Evolutionary conservation across 2,113 vertebrate genomes (phyloP).

Genomic region (Pongo pygmaeus): DNA sequence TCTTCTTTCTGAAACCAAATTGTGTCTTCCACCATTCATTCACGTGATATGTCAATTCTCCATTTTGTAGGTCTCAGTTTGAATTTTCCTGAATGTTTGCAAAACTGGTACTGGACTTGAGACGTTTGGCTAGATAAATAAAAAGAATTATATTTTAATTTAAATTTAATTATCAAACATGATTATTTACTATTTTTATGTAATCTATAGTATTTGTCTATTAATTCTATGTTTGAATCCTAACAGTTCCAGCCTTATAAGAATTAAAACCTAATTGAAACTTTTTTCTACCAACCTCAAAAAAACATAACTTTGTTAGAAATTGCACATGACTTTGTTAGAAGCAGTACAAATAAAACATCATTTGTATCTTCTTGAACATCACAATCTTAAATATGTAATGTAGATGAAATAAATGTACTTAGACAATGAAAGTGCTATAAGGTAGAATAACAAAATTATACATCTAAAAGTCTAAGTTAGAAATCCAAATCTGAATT

Average conservation of each 20-base stretch:
- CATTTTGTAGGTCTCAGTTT: slow-evolving; percentile 86
- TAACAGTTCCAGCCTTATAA: slow-evolving; percentile 27
- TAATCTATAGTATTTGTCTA: not conserved
- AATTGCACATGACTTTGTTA: not conserved
- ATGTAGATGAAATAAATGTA: not conserved
- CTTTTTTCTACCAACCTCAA: not conserved
- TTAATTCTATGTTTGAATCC: slow-evolving; percentile 27
- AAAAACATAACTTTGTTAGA: slow-evolving; percentile 40
- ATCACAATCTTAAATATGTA: slow-evolving; percentile 13
- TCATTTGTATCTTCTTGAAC: not conserved
- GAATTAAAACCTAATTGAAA: slow-evolving; percentile 35
- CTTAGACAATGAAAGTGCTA: not conserved
- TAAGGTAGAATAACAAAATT: slow-evolving; percentile 22
- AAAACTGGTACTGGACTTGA: slow-evolving; percentile 91
- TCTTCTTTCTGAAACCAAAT: slow-evolving; percentile 42
- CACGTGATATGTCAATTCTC: not conserved
- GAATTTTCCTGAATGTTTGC: slow-evolving; percentile 95
- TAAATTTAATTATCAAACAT: slow-evolving; percentile 25
- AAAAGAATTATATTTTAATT: slow-evolving; percentile 75
- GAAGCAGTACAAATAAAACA: slow-evolving; percentile 34
- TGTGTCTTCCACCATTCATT: not conserved
- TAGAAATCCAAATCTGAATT: slow-evolving; percentile 28
- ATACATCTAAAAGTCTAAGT: not conserved
- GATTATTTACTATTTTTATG: not conserved
- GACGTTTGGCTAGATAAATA: slow-evolving; percentile 91